Percentiles rank a stretch among this genome's conserved stretches.
phyloP scores from a whole-genome alignment of 2,888 invertebrate species.

The Diachrysia chrysitis region DNA sequence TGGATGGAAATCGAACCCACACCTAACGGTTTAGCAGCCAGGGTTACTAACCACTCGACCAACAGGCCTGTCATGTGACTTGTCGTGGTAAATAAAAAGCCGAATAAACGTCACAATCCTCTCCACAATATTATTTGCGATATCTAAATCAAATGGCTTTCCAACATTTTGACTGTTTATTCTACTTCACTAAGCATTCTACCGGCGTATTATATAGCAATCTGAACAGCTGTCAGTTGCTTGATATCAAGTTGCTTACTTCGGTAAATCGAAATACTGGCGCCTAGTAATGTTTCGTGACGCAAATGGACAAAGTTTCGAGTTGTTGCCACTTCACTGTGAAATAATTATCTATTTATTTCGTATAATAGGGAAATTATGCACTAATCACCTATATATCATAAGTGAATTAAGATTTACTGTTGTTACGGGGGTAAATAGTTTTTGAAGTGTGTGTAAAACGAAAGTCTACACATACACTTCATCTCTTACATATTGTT shows the following conservation, averaged over 20 bases:
- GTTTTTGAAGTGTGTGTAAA: no score
- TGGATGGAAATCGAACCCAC: no score
- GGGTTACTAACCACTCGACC: no score
- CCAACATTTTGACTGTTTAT: conserved; percentile 1
- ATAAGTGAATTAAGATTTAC: no score
- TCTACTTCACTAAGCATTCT: conserved; percentile 14
- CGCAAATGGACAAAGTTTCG: conserved; percentile 44
- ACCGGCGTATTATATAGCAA: conserved; percentile 19
- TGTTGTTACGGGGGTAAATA: neutral
- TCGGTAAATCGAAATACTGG: conserved; percentile 18
- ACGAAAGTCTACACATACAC: no score
- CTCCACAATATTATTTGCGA: neutral
- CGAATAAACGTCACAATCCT: neutral
- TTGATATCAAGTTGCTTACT: conserved; percentile 39
- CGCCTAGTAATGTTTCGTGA: conserved; percentile 16
- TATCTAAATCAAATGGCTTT: conserved; percentile 2
- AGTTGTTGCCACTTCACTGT: conserved; percentile 10
- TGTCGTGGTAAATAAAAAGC: neutral
- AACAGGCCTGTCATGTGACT: no score
- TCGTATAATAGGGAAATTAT: no score
- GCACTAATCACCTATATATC: no score
- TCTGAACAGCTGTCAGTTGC: conserved; percentile 30
- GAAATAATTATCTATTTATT: neutral
- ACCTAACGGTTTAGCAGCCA: no score
- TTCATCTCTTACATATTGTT: no score